Conservation (phyloP, 2,888 invertebrate genomes). For the Pediacus dermestoides region DNA sequence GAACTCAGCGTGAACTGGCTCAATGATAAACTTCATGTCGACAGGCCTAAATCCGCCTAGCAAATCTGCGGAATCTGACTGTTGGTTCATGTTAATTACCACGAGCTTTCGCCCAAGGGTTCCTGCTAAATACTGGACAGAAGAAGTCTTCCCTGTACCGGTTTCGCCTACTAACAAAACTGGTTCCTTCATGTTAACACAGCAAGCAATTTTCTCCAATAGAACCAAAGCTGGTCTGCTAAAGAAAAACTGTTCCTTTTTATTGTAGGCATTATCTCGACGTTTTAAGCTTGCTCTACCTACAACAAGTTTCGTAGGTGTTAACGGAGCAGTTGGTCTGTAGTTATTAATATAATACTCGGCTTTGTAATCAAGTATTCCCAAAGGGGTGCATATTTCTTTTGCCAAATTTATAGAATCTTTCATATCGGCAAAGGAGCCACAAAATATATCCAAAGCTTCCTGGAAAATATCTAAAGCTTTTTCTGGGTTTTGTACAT, state of each 20-base stretch:
- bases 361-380: constrained; percentile 76
- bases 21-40: constrained; percentile 78
- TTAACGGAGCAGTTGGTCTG: constrained; percentile 70
- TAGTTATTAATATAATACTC: constrained; percentile 74
- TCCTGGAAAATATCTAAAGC: constrained; percentile 77
- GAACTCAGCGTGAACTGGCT: constrained; percentile 73
- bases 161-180: constrained; percentile 96
- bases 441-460: constrained; percentile 88
- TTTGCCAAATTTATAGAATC: constrained; percentile 66
- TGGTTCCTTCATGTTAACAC: constrained; percentile 80
- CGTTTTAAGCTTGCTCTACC: constrained; percentile 62
- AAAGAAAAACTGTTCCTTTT: constrained; percentile 66
- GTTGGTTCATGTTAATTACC: constrained; percentile 98
- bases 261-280: constrained; percentile 28
- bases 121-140: constrained; percentile 86
- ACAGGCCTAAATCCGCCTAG: constrained; percentile 97
- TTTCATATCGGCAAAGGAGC: constrained; percentile 65
- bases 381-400: constrained; percentile 75
- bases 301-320: constrained; percentile 59
- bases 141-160: constrained; percentile 96
- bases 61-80: constrained; percentile 94
- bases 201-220: constrained; percentile 84
- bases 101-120: constrained; percentile 79
- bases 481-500: constrained; percentile 66
- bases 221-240: constrained; percentile 77